phyloP scores from a whole-genome alignment of 2,113 vertebrate species.

The Alexandromys fortis region DNA sequence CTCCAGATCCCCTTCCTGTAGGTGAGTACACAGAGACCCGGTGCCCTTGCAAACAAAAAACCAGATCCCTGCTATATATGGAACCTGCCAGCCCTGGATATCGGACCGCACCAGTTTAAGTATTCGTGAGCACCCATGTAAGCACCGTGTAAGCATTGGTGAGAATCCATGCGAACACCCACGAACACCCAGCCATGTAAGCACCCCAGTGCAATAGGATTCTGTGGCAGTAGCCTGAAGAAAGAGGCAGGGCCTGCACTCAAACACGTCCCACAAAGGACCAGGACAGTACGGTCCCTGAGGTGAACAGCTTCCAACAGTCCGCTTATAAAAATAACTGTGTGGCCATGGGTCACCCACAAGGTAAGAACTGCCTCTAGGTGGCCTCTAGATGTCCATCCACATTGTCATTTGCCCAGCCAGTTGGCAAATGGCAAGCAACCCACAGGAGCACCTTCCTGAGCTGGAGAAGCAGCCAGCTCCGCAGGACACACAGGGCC shows the following conservation, averaged over 20 bases:
- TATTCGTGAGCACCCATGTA: neutral
- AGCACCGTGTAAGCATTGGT: neutral
- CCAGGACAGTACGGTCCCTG: rapidly evolving
- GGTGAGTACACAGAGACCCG: neutral
- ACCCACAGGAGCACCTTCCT: neutral
- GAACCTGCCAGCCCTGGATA: neutral
- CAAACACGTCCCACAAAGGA: neutral
- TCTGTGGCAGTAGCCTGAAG: neutral
- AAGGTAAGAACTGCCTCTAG: rapidly evolving
- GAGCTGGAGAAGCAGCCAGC: too few relatives aligned
- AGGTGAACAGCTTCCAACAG: rapidly evolving
- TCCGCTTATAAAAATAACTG: neutral
- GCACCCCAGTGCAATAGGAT: neutral
- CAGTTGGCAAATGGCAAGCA: too few relatives aligned
- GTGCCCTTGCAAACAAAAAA: neutral
- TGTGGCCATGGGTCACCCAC: rapidly evolving
- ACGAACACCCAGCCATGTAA: neutral
- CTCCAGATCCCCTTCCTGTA: neutral
- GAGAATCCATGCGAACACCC: neutral
- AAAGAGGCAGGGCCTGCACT: neutral
- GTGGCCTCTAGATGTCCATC: neutral
- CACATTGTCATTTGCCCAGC: neutral
- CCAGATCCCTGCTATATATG: neutral
- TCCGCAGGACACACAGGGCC: rapidly evolving
- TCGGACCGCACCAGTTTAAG: too few relatives aligned